These are phyloP conservation scores for Stenolophus ochropezus DNA, from an alignment of 2,888 invertebrate species.

Conservation along the genomic window DNA sequence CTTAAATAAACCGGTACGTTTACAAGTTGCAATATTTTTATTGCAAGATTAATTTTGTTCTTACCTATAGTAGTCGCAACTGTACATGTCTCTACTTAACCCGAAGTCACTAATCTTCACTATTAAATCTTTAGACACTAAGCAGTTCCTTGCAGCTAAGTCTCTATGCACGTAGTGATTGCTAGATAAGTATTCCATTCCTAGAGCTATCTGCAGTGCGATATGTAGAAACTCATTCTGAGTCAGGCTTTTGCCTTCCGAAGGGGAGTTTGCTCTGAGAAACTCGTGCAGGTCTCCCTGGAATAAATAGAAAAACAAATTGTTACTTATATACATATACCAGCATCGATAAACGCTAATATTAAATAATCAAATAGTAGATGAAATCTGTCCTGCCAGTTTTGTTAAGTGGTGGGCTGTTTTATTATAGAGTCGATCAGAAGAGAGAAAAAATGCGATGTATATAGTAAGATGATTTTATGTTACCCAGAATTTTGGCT, in stretches of 20 bases:
- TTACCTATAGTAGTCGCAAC: conserved; percentile 91
- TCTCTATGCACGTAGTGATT: conserved; percentile 98
- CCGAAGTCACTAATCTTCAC: conserved; percentile 99
- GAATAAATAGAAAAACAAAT: too few relatives aligned
- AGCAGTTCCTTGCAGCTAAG: conserved; percentile 95
- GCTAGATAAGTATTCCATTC: conserved; percentile 90
- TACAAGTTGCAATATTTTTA: conserved; percentile 65
- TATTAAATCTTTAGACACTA: conserved; percentile 94
- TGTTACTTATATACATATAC: too few relatives aligned
- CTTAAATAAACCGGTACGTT: too few relatives aligned
- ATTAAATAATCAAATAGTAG: too few relatives aligned
- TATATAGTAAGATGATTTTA: too few relatives aligned
- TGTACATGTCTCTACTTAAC: conserved; percentile 92
- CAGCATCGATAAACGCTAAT: too few relatives aligned
- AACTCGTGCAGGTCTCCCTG: conserved; percentile 98
- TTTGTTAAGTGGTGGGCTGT: too few relatives aligned
- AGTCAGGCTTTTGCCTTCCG: conserved; percentile 85
- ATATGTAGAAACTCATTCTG: conserved; percentile 92
- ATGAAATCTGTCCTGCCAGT: too few relatives aligned
- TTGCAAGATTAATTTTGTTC: conserved; percentile 41
- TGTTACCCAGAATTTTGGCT: too few relatives aligned
- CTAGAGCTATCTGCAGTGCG: conserved; percentile 89
- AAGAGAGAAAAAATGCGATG: too few relatives aligned
- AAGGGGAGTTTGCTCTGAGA: conserved; percentile 92
- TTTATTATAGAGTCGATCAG: too few relatives aligned